Evolutionary conservation across 2,113 vertebrate genomes (phyloP), one percentile per base, ranked within the genome.

Genomic region (Clupea harengus): DNA sequence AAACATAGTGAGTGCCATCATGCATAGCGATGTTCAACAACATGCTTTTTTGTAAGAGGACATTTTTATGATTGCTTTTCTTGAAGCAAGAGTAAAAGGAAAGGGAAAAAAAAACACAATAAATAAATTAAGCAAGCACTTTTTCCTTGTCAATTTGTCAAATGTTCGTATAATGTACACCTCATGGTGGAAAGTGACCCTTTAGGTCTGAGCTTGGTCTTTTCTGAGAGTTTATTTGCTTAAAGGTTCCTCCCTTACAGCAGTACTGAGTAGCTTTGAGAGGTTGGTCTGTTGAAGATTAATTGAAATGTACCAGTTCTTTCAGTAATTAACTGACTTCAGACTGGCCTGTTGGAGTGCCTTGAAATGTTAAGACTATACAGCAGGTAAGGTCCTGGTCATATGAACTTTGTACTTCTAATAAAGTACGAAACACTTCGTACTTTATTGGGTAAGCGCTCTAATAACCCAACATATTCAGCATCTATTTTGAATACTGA

Each of bases 1-100:
- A 81, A 86, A 72, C 80, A 32, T 52, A 46, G 28, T 22, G 39
- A 20, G 72, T 81, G 45, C 60, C 45, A 81, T 81, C 9, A 81
- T 88, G 83, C n/a, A 86, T 87, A 49, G 50, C 88, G 90, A 87
- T 81, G 83, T 87, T 86, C 87, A 85, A 52, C 47, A 81, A 49
- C 60, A 67, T 81, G 47, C 84, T 84, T 87, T 57, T 91, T 89
- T 91, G 85, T 91, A 89, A 82, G 39, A 83, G 83, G 82, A 88
- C 85, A 72, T 89, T 91, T 85, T 89, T 89, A 86, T 52, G 84
- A 87, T 82, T 52, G 89, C 67, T 88, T 92, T 78, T 32, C 72
- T 88, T 88, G 82, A 81, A 91, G 85, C 84, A 88, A 75, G 89
- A 81, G 84, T 81, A 64, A 85, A 86, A 57, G 45, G 10, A 80